Percentiles rank a stretch among this genome's conserved stretches.
Evolutionary conservation across 2,113 vertebrate genomes (phyloP).

Genomic region (Aythya baeri): DNA sequence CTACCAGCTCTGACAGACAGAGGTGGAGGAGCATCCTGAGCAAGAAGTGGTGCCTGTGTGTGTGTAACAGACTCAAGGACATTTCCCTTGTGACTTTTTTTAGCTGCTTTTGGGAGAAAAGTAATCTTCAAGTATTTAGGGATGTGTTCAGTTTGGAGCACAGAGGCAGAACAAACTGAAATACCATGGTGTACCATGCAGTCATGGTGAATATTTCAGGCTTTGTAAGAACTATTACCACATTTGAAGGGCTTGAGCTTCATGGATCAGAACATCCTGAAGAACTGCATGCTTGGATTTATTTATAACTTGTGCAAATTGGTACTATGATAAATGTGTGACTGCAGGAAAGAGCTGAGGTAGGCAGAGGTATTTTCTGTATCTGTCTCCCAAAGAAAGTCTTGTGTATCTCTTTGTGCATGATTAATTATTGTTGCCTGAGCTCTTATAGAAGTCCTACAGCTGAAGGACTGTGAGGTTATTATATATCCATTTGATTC

Average conservation of each 20-base stretch:
- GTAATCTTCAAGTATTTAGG: background rate
- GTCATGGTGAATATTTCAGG: background rate
- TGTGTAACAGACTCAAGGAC: background rate
- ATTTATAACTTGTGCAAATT: slow-evolving; percentile 15
- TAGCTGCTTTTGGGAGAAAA: background rate
- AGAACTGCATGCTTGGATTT: background rate
- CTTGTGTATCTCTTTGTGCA: background rate
- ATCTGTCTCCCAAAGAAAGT: background rate
- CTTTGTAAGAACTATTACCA: background rate
- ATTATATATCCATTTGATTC: background rate
- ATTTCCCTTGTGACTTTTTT: background rate
- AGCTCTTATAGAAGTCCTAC: background rate
- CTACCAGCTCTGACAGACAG: background rate
- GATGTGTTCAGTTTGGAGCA: background rate
- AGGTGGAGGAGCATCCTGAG: background rate
- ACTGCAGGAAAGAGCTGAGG: background rate
- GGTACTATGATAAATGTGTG: background rate
- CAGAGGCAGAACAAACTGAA: background rate
- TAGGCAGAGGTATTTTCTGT: background rate
- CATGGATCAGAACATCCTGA: background rate
- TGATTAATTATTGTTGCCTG: background rate
- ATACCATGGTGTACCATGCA: background rate
- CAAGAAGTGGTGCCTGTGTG: background rate
- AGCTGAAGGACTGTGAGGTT: background rate
- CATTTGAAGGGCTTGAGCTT: background rate